A percentile compares a stretch with the other conserved stretches of the same genome.
Conservation (phyloP, 1,140 invertebrate species). For the Stratiolaelaps scimitus region DNA sequence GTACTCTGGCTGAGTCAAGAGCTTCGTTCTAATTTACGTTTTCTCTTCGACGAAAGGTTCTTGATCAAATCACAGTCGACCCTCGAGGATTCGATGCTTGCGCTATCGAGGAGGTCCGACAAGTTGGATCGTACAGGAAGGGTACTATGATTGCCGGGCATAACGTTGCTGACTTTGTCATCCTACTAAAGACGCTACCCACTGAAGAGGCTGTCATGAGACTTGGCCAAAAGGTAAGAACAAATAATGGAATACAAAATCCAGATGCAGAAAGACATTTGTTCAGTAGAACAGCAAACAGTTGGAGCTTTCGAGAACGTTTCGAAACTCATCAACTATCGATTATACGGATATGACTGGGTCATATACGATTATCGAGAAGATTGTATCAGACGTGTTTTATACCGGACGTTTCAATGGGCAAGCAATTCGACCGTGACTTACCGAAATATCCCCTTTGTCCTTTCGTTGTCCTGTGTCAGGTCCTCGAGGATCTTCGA, state of each 20-base stretch:
- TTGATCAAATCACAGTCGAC: conserved; percentile 82
- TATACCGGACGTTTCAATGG: conserved; percentile 48
- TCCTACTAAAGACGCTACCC: conserved; percentile 93
- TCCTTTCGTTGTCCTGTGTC: conserved; percentile 15
- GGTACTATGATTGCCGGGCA: conserved; percentile 91
- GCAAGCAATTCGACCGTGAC: conserved; percentile 52
- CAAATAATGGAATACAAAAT: too few relatives aligned
- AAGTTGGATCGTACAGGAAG: conserved; percentile 95
- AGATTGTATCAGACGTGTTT: too few relatives aligned
- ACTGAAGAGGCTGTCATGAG: conserved; percentile 47
- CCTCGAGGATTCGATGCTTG: conserved; percentile 87
- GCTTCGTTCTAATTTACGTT: background rate
- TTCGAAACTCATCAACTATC: too few relatives aligned
- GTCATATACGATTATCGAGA: too few relatives aligned
- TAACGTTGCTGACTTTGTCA: conserved; percentile 89
- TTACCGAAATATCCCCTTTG: conserved; percentile 12
- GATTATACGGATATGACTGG: too few relatives aligned
- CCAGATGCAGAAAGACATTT: too few relatives aligned
- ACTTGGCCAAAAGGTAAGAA: conserved; percentile 49
- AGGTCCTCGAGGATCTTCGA: conserved; percentile 17
- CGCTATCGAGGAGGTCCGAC: conserved; percentile 87
- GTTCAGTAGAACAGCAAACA: too few relatives aligned
- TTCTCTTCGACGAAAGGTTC: conserved; percentile 40
- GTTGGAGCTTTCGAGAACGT: too few relatives aligned
- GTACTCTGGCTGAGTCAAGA: too few relatives aligned